Base-by-base conservation (phyloP, 2,888 invertebrate genomes). In the Sycophila texana region DNA sequence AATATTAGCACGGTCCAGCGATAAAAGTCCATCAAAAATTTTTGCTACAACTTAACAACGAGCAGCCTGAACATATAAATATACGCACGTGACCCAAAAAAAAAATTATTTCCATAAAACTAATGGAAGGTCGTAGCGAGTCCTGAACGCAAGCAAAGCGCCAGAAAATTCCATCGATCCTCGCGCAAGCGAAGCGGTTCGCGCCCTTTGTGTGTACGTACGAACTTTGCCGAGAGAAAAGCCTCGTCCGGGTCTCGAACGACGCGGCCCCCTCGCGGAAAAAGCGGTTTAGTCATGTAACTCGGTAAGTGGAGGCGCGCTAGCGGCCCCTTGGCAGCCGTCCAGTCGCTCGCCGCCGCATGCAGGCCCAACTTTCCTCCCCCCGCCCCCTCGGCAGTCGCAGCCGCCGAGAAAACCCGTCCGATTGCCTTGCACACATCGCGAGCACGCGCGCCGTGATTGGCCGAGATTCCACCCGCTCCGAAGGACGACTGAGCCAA, bases 251-350 rank as follows among this genome's bases (percentile, higher is more conserved):
- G 30, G 77, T 80, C 77, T 84, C 83, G 85, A 85, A 86, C 85
- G 86, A 86, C 85, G 86, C 84, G 82, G 39, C 3, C 4, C 13
- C 81, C 80, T 77, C 79, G 82, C 71, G 75, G 84, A 84, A 85
- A 81, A 83, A 84, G 83, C 82, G 84, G 83, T 85, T 83, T 84
- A 82, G 81, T 86, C 84, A 84, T 84, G 86, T 86, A 85, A 86
- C 84, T 86, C 84, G 86, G 86, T 88, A 89, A 89, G 88, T 88
- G 88, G 87, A 86, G 87, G 86, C 86, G 87, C 87, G 87, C 86
- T 84, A 85, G 83, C 82, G 82, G 83, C 81, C 83, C 82, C 75
- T 83, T 88, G 86, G 86, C 86, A 81, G 74, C 63, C 66, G 71
- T 86, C 87, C 87, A 88, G 83, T 79, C 82, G 82, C 79, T 83